Conservation (phyloP, 2,113 vertebrate species). For the Gulo gulo region DNA sequence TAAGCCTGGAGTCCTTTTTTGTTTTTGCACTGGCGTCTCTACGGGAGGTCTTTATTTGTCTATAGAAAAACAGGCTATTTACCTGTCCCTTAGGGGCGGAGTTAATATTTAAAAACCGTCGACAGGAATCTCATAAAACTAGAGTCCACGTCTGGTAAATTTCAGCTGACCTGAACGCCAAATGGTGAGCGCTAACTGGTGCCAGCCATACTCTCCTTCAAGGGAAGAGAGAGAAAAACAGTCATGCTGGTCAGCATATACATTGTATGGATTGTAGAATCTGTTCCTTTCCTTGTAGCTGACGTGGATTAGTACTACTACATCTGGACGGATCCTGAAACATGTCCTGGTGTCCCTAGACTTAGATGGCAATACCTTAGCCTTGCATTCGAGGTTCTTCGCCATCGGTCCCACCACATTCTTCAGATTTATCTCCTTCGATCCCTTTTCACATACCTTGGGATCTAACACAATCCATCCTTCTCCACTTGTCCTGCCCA, state of each 20-base stretch:
- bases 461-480: fast-evolving
- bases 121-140: constrained; percentile 49
- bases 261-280: neutral
- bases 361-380: neutral
- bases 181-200: neutral
- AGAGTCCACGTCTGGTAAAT: constrained; percentile 41
- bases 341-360: neutral
- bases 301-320: neutral
- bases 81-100: constrained; percentile 41
- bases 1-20: constrained; percentile 58
- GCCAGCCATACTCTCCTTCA: neutral
- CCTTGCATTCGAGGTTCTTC: neutral
- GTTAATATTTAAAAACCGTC: constrained; percentile 65
- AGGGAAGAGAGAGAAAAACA: neutral
- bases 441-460: neutral
- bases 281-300: neutral
- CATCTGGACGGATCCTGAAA: neutral
- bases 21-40: neutral
- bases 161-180: neutral
- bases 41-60: constrained; percentile 69
- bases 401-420: neutral
- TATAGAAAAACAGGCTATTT: constrained; percentile 66
- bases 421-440: neutral
- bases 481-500: neutral
- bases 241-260: neutral